A percentile compares a stretch with the other conserved stretches of the same genome.
Conservation (phyloP, 2,888 invertebrate genomes). For the Nemurella pictetii region DNA sequence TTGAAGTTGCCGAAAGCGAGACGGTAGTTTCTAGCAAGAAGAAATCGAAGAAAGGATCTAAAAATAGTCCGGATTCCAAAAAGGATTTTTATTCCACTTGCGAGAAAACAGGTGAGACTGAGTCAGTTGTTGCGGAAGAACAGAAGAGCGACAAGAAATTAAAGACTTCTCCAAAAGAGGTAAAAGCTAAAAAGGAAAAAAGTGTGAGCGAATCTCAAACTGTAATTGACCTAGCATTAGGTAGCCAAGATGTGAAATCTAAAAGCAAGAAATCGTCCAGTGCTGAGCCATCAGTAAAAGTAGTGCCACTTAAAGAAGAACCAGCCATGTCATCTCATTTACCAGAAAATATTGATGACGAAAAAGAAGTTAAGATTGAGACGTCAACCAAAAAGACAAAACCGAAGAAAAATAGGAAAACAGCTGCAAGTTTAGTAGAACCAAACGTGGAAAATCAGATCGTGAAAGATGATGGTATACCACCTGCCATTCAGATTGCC, state of each 20-base stretch:
- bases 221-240: neutral
- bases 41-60: neutral
- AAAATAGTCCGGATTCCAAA: neutral
- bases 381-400: slow-evolving; percentile 39
- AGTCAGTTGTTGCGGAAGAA: slow-evolving; percentile 19
- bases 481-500: too few relatives aligned
- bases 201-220: neutral
- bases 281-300: too few relatives aligned
- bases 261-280: neutral
- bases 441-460: too few relatives aligned
- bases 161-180: neutral
- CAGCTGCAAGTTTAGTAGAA: too few relatives aligned
- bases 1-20: neutral
- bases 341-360: neutral
- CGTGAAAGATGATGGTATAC: too few relatives aligned
- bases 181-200: too few relatives aligned
- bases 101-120: slow-evolving; percentile 28
- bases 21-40: neutral
- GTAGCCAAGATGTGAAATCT: neutral
- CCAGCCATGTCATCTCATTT: too few relatives aligned
- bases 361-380: slow-evolving; percentile 27
- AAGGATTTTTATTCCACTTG: neutral
- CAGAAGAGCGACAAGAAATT: neutral
- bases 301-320: too few relatives aligned
- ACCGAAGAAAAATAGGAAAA: slow-evolving; percentile 36